These are phyloP conservation scores for Adelphocoris suturalis DNA, from an alignment of 2,888 invertebrate species.

Conservation along the genomic window DNA sequence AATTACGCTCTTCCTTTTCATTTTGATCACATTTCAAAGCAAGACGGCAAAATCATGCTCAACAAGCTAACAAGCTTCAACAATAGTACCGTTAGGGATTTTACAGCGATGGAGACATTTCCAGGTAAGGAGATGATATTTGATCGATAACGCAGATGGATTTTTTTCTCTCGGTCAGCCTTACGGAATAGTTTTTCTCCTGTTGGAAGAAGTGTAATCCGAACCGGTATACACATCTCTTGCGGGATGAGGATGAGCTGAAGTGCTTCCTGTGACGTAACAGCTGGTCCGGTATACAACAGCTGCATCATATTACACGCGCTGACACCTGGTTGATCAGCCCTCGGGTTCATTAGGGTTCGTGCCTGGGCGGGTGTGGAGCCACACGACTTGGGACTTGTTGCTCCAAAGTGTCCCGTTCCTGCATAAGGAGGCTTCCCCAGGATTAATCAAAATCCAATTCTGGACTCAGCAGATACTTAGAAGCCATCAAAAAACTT, in stretches of 20 bases:
- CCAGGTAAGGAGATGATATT: not conserved
- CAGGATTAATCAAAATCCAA: too few relatives aligned
- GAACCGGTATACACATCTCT: conserved; percentile 30
- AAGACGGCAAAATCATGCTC: not conserved
- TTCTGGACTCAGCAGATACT: too few relatives aligned
- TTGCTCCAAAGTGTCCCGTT: conserved; percentile 19
- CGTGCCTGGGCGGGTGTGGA: not conserved
- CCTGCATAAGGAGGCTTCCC: not conserved
- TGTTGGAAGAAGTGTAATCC: conserved; percentile 25
- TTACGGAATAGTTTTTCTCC: conserved; percentile 1
- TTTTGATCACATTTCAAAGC: too few relatives aligned
- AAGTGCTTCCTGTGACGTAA: conserved; percentile 56
- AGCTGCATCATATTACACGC: conserved; percentile 48
- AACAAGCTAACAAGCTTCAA: not conserved
- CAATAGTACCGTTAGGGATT: not conserved
- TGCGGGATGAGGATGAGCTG: conserved; percentile 40
- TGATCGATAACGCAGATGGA: not conserved
- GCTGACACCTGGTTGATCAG: conserved; percentile 49
- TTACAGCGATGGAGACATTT: not conserved
- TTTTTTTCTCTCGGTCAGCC: not conserved
- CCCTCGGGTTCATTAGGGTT: conserved; percentile 28
- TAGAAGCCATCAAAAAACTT: too few relatives aligned
- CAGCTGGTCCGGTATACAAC: conserved; percentile 51
- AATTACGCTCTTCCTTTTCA: too few relatives aligned
- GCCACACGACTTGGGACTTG: conserved; percentile 16